Evolutionary conservation across 2,113 vertebrate genomes (phyloP).

Genomic region (Semnopithecus entellus): DNA sequence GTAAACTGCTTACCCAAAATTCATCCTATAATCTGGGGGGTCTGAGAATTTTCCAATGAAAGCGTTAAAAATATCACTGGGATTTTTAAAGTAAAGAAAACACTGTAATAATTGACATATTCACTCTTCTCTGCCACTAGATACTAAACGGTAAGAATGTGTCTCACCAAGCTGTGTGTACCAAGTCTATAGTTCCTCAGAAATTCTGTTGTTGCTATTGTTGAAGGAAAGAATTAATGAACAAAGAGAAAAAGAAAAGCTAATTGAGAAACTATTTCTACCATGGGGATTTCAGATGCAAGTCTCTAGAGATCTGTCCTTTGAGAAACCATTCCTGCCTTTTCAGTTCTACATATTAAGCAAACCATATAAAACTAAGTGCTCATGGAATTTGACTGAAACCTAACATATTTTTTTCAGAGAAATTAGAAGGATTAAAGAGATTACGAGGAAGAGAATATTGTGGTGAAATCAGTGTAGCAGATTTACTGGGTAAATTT

Average conservation of each 20-base stretch:
- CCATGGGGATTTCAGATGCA: neutral
- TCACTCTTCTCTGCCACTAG: neutral
- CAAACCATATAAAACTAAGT: neutral
- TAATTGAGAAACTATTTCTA: neutral
- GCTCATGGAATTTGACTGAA: neutral
- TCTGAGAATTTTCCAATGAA: neutral
- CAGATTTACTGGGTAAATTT: slow-evolving; percentile 47
- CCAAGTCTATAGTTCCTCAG: neutral
- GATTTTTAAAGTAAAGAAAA: neutral
- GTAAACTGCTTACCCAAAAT: neutral
- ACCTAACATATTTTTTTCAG: neutral
- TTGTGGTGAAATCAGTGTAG: slow-evolving; percentile 8
- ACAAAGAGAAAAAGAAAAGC: neutral
- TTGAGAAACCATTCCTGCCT: neutral
- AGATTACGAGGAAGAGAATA: neutral
- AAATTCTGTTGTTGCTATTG: neutral
- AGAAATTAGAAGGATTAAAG: neutral
- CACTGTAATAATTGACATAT: neutral
- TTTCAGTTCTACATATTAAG: neutral
- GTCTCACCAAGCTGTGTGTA: neutral
- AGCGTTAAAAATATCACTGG: neutral
- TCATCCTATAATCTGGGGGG: neutral
- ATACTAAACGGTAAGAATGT: neutral
- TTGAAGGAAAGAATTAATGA: neutral
- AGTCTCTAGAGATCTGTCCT: neutral